Base-by-base conservation (phyloP, 2,888 invertebrate genomes). In the Drosophila phalerata region DNA sequence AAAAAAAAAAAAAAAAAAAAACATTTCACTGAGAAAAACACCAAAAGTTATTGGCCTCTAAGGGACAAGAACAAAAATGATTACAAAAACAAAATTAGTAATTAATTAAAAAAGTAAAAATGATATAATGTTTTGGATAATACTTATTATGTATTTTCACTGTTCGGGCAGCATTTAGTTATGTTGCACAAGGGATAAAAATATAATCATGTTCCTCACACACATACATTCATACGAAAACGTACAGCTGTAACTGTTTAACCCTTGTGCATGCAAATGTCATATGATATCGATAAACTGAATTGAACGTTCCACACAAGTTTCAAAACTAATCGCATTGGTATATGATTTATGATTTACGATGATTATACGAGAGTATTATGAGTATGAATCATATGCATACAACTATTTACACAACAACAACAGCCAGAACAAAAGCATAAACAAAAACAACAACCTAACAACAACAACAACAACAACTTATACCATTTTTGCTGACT, bases 401-500 rank as follows among this genome's bases (percentile, higher is more conserved):
- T 71, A 64, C 66, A 80, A 78, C 81, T 80, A 80, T 80, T 80
- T 80, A 81, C 81, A 79, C 37, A 69, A 62, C 63, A 52, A 65
- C 49, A 48, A 68, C 19, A 43, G 34, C 48, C 22, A 49, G n/a
- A 66, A 76, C 69, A 30, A 66, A 15, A 22, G 68, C 19, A 30
- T 53, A 72, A 25, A 30, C 30, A 30, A 30, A 47, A 60, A 67
- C 30, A 40, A 67, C 19, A 49, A 79, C 37, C n/a, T 13, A 69
- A 53, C 5, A 51, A 52, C 4, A 56, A 60, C 40, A 28, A 28
- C 25, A 69, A 84, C 74, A 57, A 48, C 68, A 74, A 83, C 79
- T 77, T 88, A 76, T 80, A 89, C 78, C 88, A 89, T 88, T 90
- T 90, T 90, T 90, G 90, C 91, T 91, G 91, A 91, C 90, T 91